Conservation (phyloP, 2,797 vertebrate species). For the Mallotus villosus region DNA sequence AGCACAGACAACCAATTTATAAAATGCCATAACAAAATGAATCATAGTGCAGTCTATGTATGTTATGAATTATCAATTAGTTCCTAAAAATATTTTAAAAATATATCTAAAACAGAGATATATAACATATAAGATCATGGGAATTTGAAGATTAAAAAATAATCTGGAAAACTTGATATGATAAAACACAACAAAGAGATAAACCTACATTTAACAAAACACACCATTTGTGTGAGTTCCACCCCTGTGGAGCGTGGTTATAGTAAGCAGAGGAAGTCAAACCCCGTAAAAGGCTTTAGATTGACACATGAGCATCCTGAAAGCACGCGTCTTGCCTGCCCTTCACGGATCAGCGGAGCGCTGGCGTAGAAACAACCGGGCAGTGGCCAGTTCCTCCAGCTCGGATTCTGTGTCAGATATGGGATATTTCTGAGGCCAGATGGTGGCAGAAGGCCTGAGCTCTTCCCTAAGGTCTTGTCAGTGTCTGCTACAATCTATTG, state of each 20-base stretch:
- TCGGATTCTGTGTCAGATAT: slow-evolving; percentile 60
- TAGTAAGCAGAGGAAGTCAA: background rate
- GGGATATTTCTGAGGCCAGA: slow-evolving; percentile 64
- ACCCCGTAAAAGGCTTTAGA: background rate
- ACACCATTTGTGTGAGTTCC: background rate
- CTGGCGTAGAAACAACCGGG: background rate
- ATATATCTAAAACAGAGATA: too few species aligned
- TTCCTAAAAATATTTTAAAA: background rate
- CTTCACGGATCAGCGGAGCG: slow-evolving; percentile 9
- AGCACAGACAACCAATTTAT: too few species aligned
- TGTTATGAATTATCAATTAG: background rate
- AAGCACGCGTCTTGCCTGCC: background rate
- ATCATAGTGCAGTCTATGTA: background rate
- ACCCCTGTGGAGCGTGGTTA: background rate
- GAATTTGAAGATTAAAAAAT: too few species aligned
- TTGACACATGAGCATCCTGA: background rate
- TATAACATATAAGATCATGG: too few species aligned
- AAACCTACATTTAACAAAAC: background rate
- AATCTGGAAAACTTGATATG: too few species aligned
- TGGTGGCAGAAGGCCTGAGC: slow-evolving; percentile 61
- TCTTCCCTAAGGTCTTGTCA: slow-evolving; percentile 71
- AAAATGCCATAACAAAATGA: too few species aligned
- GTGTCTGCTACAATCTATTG: slow-evolving; percentile 75
- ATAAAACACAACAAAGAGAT: too few species aligned
- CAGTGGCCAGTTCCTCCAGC: background rate